Base-by-base conservation (phyloP, 2,113 vertebrate genomes). In the Meles meles region DNA sequence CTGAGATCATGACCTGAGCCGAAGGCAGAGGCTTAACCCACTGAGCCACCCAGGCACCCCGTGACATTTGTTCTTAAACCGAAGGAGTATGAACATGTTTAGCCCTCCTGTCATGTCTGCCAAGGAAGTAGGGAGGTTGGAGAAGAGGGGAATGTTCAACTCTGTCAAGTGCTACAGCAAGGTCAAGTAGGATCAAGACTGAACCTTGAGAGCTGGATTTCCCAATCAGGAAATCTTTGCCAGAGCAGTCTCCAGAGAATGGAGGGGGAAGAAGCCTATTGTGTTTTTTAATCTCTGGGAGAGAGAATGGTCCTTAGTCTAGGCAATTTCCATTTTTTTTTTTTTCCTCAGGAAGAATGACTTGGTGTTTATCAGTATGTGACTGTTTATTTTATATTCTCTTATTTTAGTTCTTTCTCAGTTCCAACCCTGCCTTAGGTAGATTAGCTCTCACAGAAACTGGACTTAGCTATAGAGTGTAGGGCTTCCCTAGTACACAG, bases 121-220 rank as follows among this genome's bases (percentile, higher is more conserved):
- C 47, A 55, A 55, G 79, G 77, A 93, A 52, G 31, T 31, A 42
- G 59, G 72, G 86, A 72, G 37, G 27, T 69, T 91, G n/a, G 25
- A 14, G 42, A 49, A 93, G 37, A 83, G 80, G 44, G 15, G 14
- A 55, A 3, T 92, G 61, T 34, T 59, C n/a, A 49, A 0, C 49
- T 88, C 37, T 92, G 76, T 84, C 37, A 85, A 34, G 52, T 31
- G 72, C 59, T 52, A 39, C 23, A 74, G 61, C 88, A 90, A 82
- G 87, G 96, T 97, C 88, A 80, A 14, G 34, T 87, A 8, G 94
- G 95, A 86, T 52, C 79, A 77, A 83, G 80, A 77, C 49, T 52
- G 87, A 92, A 65, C 37, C 31, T 12, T 81, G 77, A 87, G 77
- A 80, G 52, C 69, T 82, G 80, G 67, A 87, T 97, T 97, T 98